Conservation (phyloP, 2,888 invertebrate genomes). For the Rhingia campestris region DNA sequence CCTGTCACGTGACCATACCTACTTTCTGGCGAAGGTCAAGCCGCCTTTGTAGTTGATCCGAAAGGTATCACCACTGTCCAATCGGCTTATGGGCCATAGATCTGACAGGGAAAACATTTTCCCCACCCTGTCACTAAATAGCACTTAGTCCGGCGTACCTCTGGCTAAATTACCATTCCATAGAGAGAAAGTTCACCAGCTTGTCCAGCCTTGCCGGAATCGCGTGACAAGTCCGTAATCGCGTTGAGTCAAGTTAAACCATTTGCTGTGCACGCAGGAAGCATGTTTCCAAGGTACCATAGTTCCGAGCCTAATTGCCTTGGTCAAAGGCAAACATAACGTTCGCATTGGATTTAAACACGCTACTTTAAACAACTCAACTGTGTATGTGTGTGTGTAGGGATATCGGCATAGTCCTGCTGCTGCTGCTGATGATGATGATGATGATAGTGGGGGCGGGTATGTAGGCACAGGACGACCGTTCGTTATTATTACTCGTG, state of each 20-base stretch:
- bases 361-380: slow-evolving; percentile 57
- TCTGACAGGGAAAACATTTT: slow-evolving; percentile 37
- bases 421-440: not conserved
- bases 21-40: not conserved
- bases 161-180: slow-evolving; percentile 55
- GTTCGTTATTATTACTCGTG: slow-evolving; percentile 53
- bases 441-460: not conserved
- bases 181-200: slow-evolving; percentile 14
- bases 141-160: slow-evolving; percentile 45
- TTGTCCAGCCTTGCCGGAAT: slow-evolving; percentile 42
- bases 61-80: slow-evolving; percentile 43
- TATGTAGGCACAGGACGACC: not conserved
- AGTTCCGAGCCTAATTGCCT: slow-evolving; percentile 67
- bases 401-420: not conserved
- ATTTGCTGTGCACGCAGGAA: slow-evolving; percentile 33
- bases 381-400: not conserved
- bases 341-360: slow-evolving; percentile 57
- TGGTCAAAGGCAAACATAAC: slow-evolving; percentile 67
- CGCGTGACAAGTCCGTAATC: slow-evolving; percentile 70
- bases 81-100: slow-evolving; percentile 53
- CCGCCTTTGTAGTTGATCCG: slow-evolving; percentile 17
- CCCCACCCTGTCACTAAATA: slow-evolving; percentile 17
- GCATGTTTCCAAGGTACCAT: slow-evolving; percentile 35
- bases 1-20: not conserved
- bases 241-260: slow-evolving; percentile 61